Evolutionary conservation across 1,140 invertebrate species (phyloP).

Genomic region (Lepeophtheirus salmonis): DNA sequence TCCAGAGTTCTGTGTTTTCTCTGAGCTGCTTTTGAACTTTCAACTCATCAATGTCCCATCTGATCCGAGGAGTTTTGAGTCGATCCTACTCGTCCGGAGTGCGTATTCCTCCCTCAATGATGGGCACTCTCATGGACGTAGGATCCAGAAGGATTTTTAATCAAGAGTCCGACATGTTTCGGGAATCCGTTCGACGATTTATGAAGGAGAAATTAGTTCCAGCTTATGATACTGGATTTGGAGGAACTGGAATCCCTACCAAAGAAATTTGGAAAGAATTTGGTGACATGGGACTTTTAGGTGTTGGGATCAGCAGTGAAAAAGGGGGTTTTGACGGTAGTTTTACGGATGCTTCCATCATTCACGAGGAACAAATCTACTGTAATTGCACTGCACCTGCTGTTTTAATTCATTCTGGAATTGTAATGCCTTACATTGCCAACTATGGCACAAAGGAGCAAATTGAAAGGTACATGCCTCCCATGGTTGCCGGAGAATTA

Average conservation of each 20-base stretch:
- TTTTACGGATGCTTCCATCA: constrained; percentile 29
- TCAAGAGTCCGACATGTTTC: constrained; percentile 32
- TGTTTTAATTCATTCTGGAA: constrained; percentile 32
- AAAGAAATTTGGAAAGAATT: constrained; percentile 31
- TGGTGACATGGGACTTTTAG: constrained; percentile 30
- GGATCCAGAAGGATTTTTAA: constrained; percentile 30
- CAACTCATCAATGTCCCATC: too few species aligned
- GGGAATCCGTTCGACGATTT: constrained; percentile 29
- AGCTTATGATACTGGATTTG: constrained; percentile 29
- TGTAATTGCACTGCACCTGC: constrained; percentile 30
- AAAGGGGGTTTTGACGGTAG: constrained; percentile 31
- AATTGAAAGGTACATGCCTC: constrained; percentile 30
- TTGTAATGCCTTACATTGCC: constrained; percentile 33
- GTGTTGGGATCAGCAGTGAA: constrained; percentile 29
- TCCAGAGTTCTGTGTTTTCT: too few species aligned
- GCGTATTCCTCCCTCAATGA: constrained; percentile 25
- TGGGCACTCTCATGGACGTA: constrained; percentile 29
- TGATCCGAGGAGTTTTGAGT: too few species aligned
- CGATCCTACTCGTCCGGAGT: background rate
- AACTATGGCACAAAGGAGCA: constrained; percentile 32
- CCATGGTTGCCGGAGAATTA: constrained; percentile 29
- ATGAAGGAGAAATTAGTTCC: constrained; percentile 31
- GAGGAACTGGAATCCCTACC: constrained; percentile 29
- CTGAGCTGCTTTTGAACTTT: too few species aligned
- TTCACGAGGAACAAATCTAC: constrained; percentile 34